Conservation (phyloP, 2,113 vertebrate species). For the Chaenocephalus aceratus region DNA sequence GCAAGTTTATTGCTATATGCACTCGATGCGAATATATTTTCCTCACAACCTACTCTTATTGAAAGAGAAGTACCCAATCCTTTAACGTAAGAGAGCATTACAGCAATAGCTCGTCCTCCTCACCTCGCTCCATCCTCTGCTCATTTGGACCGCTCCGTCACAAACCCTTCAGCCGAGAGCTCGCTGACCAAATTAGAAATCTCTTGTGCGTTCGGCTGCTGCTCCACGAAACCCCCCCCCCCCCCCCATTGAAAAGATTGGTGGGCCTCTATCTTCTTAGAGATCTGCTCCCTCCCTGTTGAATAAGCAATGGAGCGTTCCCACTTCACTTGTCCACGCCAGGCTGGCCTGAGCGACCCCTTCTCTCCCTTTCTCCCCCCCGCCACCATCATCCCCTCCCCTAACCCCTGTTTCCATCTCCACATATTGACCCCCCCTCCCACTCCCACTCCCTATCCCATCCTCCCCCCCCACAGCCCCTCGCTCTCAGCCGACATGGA, state of each 20-base stretch:
- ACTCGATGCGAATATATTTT: conserved; percentile 29
- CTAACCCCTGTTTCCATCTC: conserved; percentile 65
- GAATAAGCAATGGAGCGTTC: conserved; percentile 83
- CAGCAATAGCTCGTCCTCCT: conserved; percentile 22
- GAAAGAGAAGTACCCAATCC: conserved; percentile 23
- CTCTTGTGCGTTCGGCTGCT: conserved; percentile 41
- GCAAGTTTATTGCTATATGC: conserved; percentile 32
- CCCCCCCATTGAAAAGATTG: conserved; percentile 67
- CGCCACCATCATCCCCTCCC: conserved; percentile 24
- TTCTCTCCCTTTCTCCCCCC: conserved; percentile 25
- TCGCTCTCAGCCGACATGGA: conserved; percentile 68
- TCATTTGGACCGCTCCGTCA: conserved; percentile 44
- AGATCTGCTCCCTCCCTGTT: conserved; percentile 81
- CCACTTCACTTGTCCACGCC: conserved; percentile 72
- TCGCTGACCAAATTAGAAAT: conserved; percentile 78
- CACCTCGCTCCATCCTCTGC: conserved; percentile 19
- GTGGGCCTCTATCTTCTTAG: conserved; percentile 76
- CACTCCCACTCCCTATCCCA: neutral
- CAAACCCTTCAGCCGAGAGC: conserved; percentile 32
- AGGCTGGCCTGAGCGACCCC: conserved; percentile 68
- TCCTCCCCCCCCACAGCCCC: conserved; percentile 22
- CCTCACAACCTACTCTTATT: conserved; percentile 20
- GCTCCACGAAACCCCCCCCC: conserved; percentile 3
- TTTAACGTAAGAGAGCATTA: conserved; percentile 51
- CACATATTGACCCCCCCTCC: conserved; percentile 56